Conservation (phyloP, 2,113 vertebrate species). For the human (Homo sapiens) region GRCh38 chr22:28501001-28501500, state of each 20-base stretch:
- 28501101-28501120: not conserved
- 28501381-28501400: not conserved
- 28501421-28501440: not conserved
- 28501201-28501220: not conserved
- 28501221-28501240: not conserved
- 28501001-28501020: conserved; percentile 5
- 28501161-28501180: not conserved
- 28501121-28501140: not conserved
- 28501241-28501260: not conserved
- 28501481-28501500: not conserved
- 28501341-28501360: not conserved
- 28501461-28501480: not conserved
- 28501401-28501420: not conserved
- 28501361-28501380: not conserved
- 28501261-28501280: not conserved
- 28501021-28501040: conserved; percentile 23
- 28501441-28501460: not conserved
- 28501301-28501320: not conserved
- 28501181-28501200: not conserved
- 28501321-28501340: not conserved
- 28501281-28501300: not conserved
- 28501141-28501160: not conserved
- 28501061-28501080: conserved; percentile 38
- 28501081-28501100: not conserved
- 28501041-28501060: not conserved